These are phyloP conservation scores for Carposina sasakii DNA, from an alignment of 1,140 invertebrate species.

Conservation along the genomic window DNA sequence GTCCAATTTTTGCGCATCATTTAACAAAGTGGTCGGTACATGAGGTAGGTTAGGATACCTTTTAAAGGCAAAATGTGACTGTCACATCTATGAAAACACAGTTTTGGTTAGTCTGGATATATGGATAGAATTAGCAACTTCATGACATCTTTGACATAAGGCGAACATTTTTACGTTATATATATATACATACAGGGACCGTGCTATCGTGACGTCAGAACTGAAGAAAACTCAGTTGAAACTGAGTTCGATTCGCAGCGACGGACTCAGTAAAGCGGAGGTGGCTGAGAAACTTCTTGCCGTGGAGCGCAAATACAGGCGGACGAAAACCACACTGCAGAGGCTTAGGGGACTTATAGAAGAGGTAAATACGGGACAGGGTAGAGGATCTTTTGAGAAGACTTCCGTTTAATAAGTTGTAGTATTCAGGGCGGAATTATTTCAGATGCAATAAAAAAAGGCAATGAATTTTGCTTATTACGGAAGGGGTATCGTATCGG, in stretches of 20 bases:
- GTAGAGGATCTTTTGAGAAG: background rate
- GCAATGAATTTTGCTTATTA: too few relatives aligned
- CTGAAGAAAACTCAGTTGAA: slow-evolving; percentile 49
- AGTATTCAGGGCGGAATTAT: too few relatives aligned
- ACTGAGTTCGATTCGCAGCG: slow-evolving; percentile 41
- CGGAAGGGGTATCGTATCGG: too few relatives aligned
- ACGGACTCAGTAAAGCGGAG: slow-evolving; percentile 41
- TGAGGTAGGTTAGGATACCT: too few relatives aligned
- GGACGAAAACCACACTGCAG: slow-evolving; percentile 28
- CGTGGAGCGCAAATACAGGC: slow-evolving; percentile 33
- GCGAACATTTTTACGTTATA: background rate
- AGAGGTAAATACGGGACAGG: slow-evolving; percentile 21
- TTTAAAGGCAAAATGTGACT: too few relatives aligned
- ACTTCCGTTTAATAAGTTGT: background rate
- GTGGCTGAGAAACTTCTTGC: slow-evolving; percentile 35
- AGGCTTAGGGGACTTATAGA: slow-evolving; percentile 35
- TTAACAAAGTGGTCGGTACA: too few relatives aligned
- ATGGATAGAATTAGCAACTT: background rate
- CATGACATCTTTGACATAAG: background rate
- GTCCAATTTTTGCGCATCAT: too few relatives aligned
- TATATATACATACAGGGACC: slow-evolving; percentile 41
- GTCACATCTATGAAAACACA: background rate
- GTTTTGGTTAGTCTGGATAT: background rate
- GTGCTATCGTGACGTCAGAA: slow-evolving; percentile 34
- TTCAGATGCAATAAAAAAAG: too few relatives aligned